Evolutionary conservation across 2,888 invertebrate species (phyloP).

Genomic region (Trachelus iudaicus): DNA sequence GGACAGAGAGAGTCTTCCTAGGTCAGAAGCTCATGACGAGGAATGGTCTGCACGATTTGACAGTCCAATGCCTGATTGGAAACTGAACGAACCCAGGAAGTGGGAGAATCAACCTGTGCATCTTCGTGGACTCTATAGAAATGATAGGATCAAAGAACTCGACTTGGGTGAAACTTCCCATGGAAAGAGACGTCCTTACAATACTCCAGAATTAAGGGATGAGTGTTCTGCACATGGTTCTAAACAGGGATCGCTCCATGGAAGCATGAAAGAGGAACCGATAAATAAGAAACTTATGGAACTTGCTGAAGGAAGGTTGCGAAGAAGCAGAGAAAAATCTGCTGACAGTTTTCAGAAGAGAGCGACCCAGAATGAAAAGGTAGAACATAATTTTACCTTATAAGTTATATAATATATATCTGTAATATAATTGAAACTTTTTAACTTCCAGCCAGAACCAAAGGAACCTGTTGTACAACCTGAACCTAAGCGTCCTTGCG

Average conservation of each 20-base stretch:
- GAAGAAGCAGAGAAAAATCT: slow-evolving; percentile 58
- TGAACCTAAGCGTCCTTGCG: slow-evolving; percentile 50
- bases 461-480: slow-evolving; percentile 65
- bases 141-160: slow-evolving; percentile 59
- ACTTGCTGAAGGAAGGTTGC: slow-evolving; percentile 58
- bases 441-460: slow-evolving; percentile 46
- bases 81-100: slow-evolving; percentile 55
- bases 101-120: slow-evolving; percentile 61
- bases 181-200: slow-evolving; percentile 52
- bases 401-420: background rate
- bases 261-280: slow-evolving; percentile 63
- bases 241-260: slow-evolving; percentile 58
- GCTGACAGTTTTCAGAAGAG: slow-evolving; percentile 57
- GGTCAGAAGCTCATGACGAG: slow-evolving; percentile 60
- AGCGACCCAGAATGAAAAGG: slow-evolving; percentile 29
- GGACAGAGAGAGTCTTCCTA: slow-evolving; percentile 61
- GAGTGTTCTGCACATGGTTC: slow-evolving; percentile 49
- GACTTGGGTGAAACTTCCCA: slow-evolving; percentile 50
- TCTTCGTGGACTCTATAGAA: slow-evolving; percentile 55
- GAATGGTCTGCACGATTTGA: slow-evolving; percentile 60
- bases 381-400: slow-evolving; percentile 9
- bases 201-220: slow-evolving; percentile 55
- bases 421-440: background rate
- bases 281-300: slow-evolving; percentile 63
- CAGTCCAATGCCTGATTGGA: slow-evolving; percentile 59